Conservation (phyloP, 1,140 invertebrate genomes). For the Myzus persicae region DNA sequence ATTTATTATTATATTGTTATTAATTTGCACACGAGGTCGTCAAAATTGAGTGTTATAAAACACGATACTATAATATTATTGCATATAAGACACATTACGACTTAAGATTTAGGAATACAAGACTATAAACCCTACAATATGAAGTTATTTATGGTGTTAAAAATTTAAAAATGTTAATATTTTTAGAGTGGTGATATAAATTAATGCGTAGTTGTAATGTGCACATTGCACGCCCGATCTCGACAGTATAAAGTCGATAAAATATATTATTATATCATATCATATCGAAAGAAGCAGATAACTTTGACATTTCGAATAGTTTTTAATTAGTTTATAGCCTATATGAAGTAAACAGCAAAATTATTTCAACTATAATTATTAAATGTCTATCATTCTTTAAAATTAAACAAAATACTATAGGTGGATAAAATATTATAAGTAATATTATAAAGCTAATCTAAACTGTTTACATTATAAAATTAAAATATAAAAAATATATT, state of each 20-base stretch:
- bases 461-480: too few species aligned
- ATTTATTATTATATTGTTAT: background rate
- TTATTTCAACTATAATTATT: background rate
- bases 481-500: background rate
- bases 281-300: background rate
- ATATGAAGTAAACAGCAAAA: background rate
- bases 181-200: background rate
- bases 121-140: background rate
- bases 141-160: background rate
- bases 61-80: background rate
- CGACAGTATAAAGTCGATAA: constrained; percentile 6
- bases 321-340: background rate
- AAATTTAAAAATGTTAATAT: background rate
- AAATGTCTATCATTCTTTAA: background rate
- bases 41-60: background rate
- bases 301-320: background rate
- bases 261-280: background rate
- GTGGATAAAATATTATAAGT: too few species aligned
- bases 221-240: background rate
- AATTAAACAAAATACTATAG: background rate
- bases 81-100: background rate
- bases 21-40: background rate
- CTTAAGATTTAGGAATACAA: background rate
- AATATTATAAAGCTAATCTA: too few species aligned
- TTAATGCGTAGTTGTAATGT: background rate